Base-by-base conservation (phyloP, 2,888 invertebrate genomes). In the Eilema caniola region DNA sequence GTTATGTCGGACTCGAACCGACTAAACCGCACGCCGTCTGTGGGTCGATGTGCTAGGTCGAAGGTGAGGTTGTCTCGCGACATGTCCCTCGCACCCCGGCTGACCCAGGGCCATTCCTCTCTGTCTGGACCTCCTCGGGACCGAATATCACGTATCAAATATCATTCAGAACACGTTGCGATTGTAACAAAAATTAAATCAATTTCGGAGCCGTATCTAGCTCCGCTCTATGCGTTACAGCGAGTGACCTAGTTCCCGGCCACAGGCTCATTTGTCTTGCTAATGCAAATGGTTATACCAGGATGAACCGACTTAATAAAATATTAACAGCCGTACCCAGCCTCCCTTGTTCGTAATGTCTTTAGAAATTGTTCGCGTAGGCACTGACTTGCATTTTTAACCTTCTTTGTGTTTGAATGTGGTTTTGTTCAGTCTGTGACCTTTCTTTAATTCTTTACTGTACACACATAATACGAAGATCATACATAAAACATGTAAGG, bases 231-330 rank as follows among this genome's bases (percentile, higher is more conserved):
- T 16, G 41, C 12, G 12, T 62, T 25, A 37, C 28, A 47, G 20
- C 8, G 1, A 31, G 31, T 71, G 67, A 71, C 70, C 67, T 60
- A 67, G 47, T 67, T 71, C 63, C 11, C 62, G 62, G 20, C 24
- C 37, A 41, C 62, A 53, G 63, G 37, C 59, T 67, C 59, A 71
- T 71, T 63, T 71, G 70, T 71, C 70, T 67, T 71, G 71, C 74
- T 81, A 82, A 84, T 75, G 76, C 73, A 79, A 78, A 78, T 77
- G 79, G 72, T 70, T 74, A 66, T 72, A 64, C 82, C 67, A 69
- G 78, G 81, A 80, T 82, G 70, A 81, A 74, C 65, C 24, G 72
- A 75, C 75, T 82, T 81, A 78, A 73, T 78, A 78, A 79, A 73
- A 78, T 79, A 81, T 81, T 62, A 79, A 76, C 76, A 65, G 64